Base-by-base conservation (phyloP, 2,888 invertebrate species). In the Hofmannophila pseudospretella region DNA sequence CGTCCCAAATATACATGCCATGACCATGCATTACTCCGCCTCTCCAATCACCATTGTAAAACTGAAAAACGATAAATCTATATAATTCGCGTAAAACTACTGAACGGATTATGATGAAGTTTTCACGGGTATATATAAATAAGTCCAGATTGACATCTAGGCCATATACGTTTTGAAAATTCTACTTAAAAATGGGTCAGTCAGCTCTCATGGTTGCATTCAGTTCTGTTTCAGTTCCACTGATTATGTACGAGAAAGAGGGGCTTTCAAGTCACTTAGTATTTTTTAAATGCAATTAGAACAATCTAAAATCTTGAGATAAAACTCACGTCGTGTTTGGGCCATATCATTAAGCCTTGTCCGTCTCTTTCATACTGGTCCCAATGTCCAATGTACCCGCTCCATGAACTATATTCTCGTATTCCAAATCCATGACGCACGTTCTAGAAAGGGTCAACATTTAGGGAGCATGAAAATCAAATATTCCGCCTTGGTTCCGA, bases 11-110 rank as follows among this genome's bases (percentile, higher is more conserved):
- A 44, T 90, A 91, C 42, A 88, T 82, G 1, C 91, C 91, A 41
- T 85, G 80, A 35, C 90, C 90, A 38, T 88, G 71, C 79, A 89
- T 89, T 0, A 76, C 64, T 16, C 89, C 89, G 36, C 85, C 73
- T 48, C 72, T 67, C 90, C 91, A 91, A 44, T 87, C 80, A 0
- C 91, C 91, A 41, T 69, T 80, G 57, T 91, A 91, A 61, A 84
- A 85, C 90, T 90, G 49, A 25, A 69, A 59, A 31, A 20, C 30
- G 5, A 20, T 20, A 20, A 19, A 3, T 20, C 8, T 4, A 19
- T 4, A 19, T 20, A 4, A 20, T 20, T 20, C 8, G 5, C 5
- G 7, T 20, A 20, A 5, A 5, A 20, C 20, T 20, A 3, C 2
- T 20, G 5, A 2, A 3, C 2, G 8, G 20, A 5, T 20, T 7